Conservation (phyloP, 2,888 invertebrate species). For the Oxyteleia sp. region DNA sequence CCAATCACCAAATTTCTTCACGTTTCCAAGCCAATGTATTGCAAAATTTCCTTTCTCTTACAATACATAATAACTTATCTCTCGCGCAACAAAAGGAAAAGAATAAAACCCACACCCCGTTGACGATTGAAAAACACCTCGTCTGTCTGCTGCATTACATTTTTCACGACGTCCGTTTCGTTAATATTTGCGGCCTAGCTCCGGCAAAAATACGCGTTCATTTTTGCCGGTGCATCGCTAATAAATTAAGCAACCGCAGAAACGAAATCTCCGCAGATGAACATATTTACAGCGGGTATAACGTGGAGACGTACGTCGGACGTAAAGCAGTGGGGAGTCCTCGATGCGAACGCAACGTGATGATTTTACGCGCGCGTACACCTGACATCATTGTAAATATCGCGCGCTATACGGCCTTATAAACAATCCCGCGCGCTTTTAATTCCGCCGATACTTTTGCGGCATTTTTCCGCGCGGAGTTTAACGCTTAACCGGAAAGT, state of each 20-base stretch:
- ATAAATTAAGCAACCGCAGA: constrained; percentile 76
- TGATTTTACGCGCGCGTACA: constrained; percentile 79
- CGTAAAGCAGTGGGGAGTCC: constrained; percentile 86
- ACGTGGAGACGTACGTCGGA: constrained; percentile 81
- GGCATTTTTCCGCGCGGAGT: constrained; percentile 36
- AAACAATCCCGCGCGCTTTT: constrained; percentile 81
- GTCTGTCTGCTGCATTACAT: not conserved
- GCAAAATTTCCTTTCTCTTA: too few relatives aligned
- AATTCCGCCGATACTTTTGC: constrained; percentile 73
- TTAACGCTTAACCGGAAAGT: constrained; percentile 62
- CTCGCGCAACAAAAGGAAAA: too few relatives aligned
- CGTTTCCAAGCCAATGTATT: too few relatives aligned
- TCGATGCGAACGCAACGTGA: constrained; percentile 79
- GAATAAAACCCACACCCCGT: too few relatives aligned
- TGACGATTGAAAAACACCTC: too few relatives aligned
- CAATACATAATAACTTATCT: too few relatives aligned
- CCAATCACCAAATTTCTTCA: too few relatives aligned
- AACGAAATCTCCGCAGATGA: constrained; percentile 79
- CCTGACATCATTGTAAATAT: constrained; percentile 86
- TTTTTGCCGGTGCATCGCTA: constrained; percentile 50
- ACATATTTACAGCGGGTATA: constrained; percentile 83
- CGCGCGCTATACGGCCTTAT: constrained; percentile 85
- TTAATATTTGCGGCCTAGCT: constrained; percentile 9
- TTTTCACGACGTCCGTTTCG: constrained; percentile 1
- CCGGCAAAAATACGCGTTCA: constrained; percentile 45